Evolutionary conservation across 2,113 vertebrate species (phyloP).

Genomic region (Stictonetta naevosa): DNA sequence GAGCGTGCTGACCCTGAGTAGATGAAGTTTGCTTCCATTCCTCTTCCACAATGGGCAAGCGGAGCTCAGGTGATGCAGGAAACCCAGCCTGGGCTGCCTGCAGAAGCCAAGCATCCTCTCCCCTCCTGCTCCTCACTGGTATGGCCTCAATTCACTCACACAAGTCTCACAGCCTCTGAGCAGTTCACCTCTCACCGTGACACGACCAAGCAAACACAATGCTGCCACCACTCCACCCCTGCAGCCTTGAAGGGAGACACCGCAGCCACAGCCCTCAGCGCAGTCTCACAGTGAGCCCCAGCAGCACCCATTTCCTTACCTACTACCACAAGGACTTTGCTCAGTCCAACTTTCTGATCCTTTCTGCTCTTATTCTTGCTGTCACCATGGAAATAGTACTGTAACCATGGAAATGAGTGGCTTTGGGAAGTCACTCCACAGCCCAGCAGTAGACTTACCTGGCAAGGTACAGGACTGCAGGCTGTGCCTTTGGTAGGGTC

Average conservation of each 20-base stretch:
- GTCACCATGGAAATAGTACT: not conserved
- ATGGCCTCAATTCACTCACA: not conserved
- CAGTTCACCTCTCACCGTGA: not conserved
- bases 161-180: not conserved
- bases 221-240: not conserved
- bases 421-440: not conserved
- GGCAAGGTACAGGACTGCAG: not conserved
- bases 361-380: not conserved
- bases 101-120: rapidly evolving
- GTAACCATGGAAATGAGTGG: not conserved
- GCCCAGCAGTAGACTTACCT: not conserved
- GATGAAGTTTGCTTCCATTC: not conserved
- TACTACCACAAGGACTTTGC: not conserved
- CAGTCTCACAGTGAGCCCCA: not conserved
- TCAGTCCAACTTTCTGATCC: not conserved
- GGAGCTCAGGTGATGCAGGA: not conserved
- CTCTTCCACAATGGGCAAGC: not conserved
- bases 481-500: not conserved
- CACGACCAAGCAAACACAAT: too few relatives aligned
- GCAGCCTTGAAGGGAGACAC: not conserved
- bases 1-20: not conserved
- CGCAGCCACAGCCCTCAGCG: not conserved
- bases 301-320: not conserved
- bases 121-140: not conserved
- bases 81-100: not conserved